phyloP scores from a whole-genome alignment of 1,140 invertebrate genomes.

The Zaprionus gabonicus region DNA sequence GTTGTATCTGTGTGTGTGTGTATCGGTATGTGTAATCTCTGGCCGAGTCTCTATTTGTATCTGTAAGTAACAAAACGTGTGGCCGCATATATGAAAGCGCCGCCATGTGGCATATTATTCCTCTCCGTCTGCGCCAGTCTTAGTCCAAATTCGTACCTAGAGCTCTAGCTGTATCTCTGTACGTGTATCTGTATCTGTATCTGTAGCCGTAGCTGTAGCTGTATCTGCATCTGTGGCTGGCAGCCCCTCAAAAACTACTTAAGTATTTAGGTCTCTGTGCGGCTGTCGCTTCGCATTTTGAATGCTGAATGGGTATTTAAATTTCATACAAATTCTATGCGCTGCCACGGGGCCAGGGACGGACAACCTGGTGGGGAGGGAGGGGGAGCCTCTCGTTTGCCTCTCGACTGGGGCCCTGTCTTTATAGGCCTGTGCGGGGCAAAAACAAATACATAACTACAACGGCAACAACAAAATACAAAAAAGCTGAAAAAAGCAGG shows the following conservation, averaged over 20 bases:
- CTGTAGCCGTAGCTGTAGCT: constrained; percentile 7
- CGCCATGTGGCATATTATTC: constrained; percentile 55
- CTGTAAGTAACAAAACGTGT: constrained; percentile 75
- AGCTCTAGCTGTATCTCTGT: constrained; percentile 8
- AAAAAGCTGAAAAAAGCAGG: constrained; percentile 14
- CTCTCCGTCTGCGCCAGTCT: constrained; percentile 9
- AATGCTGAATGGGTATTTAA: constrained; percentile 83
- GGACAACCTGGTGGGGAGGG: not conserved
- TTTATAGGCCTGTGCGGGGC: constrained; percentile 55
- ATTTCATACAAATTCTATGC: constrained; percentile 83
- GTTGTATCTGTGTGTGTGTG: constrained; percentile 29
- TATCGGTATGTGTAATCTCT: constrained; percentile 59
- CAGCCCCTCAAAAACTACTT: constrained; percentile 79
- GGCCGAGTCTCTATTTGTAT: constrained; percentile 59
- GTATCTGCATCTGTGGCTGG: constrained; percentile 47
- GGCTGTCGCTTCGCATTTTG: constrained; percentile 78
- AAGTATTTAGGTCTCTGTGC: constrained; percentile 80
- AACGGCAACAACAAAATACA: constrained; percentile 16
- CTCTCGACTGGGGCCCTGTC: constrained; percentile 33
- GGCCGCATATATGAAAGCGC: constrained; percentile 72
- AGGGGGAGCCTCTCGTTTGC: constrained; percentile 36
- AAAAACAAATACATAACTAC: constrained; percentile 22
- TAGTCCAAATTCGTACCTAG: constrained; percentile 15
- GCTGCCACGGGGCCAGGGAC: constrained; percentile 21
- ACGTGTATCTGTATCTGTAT: constrained; percentile 30